A percentile compares a stretch with the other conserved stretches of the same genome.
Conservation (phyloP, 2,113 vertebrate species). For the Triplophysa siluroides region DNA sequence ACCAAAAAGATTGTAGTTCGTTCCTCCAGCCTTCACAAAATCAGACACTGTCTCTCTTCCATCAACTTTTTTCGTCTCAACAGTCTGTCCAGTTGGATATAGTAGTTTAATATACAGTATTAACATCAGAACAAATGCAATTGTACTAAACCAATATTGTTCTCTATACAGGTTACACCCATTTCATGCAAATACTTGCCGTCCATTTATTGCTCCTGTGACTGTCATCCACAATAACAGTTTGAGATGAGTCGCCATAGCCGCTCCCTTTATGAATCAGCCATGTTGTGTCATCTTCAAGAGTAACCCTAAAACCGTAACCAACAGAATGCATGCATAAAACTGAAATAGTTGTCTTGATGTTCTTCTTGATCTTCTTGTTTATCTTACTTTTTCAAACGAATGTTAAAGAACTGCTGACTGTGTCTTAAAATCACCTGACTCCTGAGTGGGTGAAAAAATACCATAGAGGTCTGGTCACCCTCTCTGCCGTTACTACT, state of each 20-base stretch:
- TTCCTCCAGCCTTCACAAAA: conserved; percentile 59
- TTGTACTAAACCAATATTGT: background rate
- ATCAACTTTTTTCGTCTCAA: conserved; percentile 46
- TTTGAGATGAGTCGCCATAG: conserved; percentile 58
- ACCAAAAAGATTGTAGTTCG: conserved; percentile 53
- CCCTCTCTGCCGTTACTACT: conserved; percentile 52
- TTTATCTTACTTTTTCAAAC: background rate
- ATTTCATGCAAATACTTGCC: conserved; percentile 41
- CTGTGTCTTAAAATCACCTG: conserved; percentile 49
- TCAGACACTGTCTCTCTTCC: conserved; percentile 60
- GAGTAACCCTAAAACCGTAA: conserved; percentile 61
- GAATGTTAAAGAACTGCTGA: background rate
- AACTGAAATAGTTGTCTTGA: background rate
- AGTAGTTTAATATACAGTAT: no score
- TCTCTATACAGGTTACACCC: background rate
- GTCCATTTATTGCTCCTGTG: conserved; percentile 65
- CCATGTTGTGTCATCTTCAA: conserved; percentile 56
- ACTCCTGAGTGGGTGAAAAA: conserved; percentile 65
- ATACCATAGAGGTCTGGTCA: conserved; percentile 52
- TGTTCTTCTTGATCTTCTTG: no score
- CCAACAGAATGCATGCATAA: background rate
- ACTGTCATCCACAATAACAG: conserved; percentile 60
- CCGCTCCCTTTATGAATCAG: conserved; percentile 66
- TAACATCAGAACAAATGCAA: no score
- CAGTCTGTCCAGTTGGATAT: conserved; percentile 44